Evolutionary conservation across 2,888 invertebrate species (phyloP), one percentile per base, ranked within the genome.

Genomic region (Noctua comes): DNA sequence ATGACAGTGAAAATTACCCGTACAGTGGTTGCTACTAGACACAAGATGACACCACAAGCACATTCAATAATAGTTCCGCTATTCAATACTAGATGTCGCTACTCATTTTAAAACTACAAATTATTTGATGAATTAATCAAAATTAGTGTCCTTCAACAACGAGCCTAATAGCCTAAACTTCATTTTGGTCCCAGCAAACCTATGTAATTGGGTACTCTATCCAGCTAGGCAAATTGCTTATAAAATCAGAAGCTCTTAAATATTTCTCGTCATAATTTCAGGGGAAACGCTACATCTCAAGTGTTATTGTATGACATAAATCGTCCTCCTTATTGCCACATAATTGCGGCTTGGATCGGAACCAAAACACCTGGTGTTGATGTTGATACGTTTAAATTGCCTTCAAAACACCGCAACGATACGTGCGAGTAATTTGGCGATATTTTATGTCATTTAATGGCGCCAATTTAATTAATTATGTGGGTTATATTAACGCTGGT

Each of bases 51-150:
- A 57, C 54, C 0, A 59, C 31, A 0, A 0, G 0, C 1, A 18
- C 0, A 16, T 11, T 1, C 3, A 0, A 21, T 5, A 43, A 8
- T 18, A 11, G 24, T 10, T 57, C 21, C 0, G 24, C 82, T 80
- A 36, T 48, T 80, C 7, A 7, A 48, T 62, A 77, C 48, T 27
- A 82, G 88, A 86, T 88, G 80, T 40, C 84, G 48, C 31, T 68
- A 36, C 27, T 7, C 1, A 18, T 21, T 16, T 24, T 1, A 16
- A 13, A n/a, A 31, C 24, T 18, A 2, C 5, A 7, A 36, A 48
- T n/a, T 11, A 0, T 5, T 10, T 76, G 11, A 8, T 13, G 4
- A 27, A 43, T 24, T 0, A 27, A 18, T 18, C 2, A 13, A 54
- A 11, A 43, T 21, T 16, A n/a, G 1, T n/a, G 0, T 8, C 43